Evolutionary conservation across 2,888 invertebrate species (phyloP).

Genomic region (Halocaridina rubra): DNA sequence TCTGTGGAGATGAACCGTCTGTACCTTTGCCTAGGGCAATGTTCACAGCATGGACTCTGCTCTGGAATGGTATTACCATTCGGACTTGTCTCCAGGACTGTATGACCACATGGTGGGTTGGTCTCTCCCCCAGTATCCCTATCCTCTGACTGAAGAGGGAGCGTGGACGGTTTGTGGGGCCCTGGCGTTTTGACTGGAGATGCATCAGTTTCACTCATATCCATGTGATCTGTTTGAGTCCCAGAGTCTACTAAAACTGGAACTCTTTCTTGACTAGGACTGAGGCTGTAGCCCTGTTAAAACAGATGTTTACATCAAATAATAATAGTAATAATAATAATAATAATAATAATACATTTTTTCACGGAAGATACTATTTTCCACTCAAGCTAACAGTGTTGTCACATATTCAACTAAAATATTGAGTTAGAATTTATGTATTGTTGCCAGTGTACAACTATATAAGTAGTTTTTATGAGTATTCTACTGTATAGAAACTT

Average conservation of each 20-base stretch:
- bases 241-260: constrained; percentile 72
- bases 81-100: constrained; percentile 69
- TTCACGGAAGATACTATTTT: too few relatives aligned
- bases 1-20: constrained; percentile 64
- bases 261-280: constrained; percentile 53
- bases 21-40: constrained; percentile 50
- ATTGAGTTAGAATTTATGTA: too few relatives aligned
- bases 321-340: too few relatives aligned
- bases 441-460: too few relatives aligned
- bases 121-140: constrained; percentile 26
- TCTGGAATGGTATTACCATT: constrained; percentile 66
- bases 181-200: constrained; percentile 50
- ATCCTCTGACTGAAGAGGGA: constrained; percentile 32
- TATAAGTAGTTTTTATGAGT: too few relatives aligned
- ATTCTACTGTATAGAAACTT: too few relatives aligned
- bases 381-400: too few relatives aligned
- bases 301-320: too few relatives aligned
- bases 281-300: constrained; percentile 49
- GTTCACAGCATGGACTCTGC: constrained; percentile 57
- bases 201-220: constrained; percentile 74
- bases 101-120: constrained; percentile 31
- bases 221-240: constrained; percentile 77
- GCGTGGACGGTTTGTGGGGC: constrained; percentile 40
- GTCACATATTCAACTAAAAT: too few relatives aligned
- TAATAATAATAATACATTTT: too few relatives aligned